Conservation (phyloP, 1,140 invertebrate genomes). For the Caenorhabditis tropicalis region DNA sequence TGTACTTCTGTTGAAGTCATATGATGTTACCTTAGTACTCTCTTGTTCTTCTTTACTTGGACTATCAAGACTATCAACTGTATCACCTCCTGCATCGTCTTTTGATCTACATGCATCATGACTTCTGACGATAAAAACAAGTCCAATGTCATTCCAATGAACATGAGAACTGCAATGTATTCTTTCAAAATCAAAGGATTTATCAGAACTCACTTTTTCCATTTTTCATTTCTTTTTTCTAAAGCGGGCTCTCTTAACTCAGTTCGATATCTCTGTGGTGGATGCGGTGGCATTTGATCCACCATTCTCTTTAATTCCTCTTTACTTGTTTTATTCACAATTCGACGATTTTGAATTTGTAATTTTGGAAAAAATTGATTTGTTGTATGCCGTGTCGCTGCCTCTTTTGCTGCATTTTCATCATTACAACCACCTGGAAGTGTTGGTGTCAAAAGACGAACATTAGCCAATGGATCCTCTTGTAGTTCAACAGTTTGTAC, state of each 20-base stretch:
- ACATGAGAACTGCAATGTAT: neutral
- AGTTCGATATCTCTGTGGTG: neutral
- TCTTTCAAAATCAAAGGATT: too few species aligned
- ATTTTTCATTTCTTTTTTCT: conserved; percentile 6
- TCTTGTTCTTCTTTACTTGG: neutral
- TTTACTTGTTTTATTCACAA: neutral
- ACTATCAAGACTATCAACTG: conserved; percentile 13
- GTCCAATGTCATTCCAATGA: neutral
- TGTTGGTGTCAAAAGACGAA: conserved; percentile 33
- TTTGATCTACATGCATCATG: conserved; percentile 20
- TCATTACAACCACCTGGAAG: conserved; percentile 32
- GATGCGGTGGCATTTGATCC: neutral
- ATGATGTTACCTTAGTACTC: neutral
- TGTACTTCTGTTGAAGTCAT: too few species aligned
- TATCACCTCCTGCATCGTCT: neutral
- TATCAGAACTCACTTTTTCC: neutral
- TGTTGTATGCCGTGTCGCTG: neutral
- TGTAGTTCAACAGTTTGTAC: conserved; percentile 5
- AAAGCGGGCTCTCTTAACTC: neutral
- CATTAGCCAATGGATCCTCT: conserved; percentile 26
- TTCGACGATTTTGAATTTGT: conserved; percentile 7
- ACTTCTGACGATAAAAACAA: neutral
- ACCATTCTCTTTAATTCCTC: neutral
- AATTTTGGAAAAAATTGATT: conserved; percentile 31
- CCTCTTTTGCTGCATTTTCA: conserved; percentile 40